Percentiles rank a stretch among this genome's conserved stretches.
These are phyloP conservation scores for Micrasema minimum DNA, from an alignment of 1,140 invertebrate genomes.

Conservation along the genomic window DNA sequence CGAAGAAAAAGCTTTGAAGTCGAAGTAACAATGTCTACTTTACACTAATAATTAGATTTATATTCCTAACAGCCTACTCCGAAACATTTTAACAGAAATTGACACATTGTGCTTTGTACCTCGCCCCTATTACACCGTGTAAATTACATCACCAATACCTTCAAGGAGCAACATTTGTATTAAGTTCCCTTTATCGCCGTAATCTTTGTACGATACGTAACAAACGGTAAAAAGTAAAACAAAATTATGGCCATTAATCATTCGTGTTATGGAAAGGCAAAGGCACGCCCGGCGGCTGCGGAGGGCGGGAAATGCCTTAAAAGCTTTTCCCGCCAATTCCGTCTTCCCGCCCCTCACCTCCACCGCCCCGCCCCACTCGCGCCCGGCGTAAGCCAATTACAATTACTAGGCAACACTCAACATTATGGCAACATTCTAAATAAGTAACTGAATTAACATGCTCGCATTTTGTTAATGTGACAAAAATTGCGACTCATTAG, in stretches of 20 bases:
- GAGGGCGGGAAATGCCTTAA: constrained; percentile 35
- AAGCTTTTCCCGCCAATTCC: constrained; percentile 43
- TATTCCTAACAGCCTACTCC: too few relatives aligned
- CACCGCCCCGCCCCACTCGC: not conserved
- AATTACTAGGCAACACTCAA: constrained; percentile 50
- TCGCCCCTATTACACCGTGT: not conserved
- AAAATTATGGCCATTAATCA: constrained; percentile 50
- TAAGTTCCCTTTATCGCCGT: not conserved
- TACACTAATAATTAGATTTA: not conserved
- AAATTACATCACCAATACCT: constrained; percentile 3
- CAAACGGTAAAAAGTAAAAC: constrained; percentile 43
- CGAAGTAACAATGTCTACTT: not conserved
- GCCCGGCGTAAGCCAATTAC: constrained; percentile 46
- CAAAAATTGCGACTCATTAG: constrained; percentile 14
- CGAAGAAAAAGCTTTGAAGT: too few relatives aligned
- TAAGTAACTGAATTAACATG: constrained; percentile 47
- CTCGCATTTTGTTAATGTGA: constrained; percentile 31
- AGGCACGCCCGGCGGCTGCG: constrained; percentile 17
- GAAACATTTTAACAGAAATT: too few relatives aligned
- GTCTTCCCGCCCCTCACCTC: not conserved
- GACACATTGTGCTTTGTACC: too few relatives aligned
- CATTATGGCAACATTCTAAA: constrained; percentile 45
- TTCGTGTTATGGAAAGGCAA: constrained; percentile 23
- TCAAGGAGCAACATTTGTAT: constrained; percentile 3
- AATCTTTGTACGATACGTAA: constrained; percentile 14